Base-by-base conservation (phyloP, 2,113 vertebrate genomes). In the Hiodon tergisus region DNA sequence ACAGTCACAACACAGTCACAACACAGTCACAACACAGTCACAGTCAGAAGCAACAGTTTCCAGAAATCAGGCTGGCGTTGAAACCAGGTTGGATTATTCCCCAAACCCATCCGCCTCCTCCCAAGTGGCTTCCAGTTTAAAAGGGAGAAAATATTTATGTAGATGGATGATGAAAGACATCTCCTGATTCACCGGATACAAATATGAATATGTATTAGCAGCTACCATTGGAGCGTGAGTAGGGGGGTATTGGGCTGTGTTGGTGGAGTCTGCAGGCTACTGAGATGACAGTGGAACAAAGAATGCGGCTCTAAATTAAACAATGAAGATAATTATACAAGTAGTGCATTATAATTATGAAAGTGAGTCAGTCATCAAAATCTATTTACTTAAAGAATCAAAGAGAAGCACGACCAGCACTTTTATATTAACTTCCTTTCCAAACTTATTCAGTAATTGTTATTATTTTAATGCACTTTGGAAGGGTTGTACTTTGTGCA, bases 271-370 rank as follows among this genome's bases (percentile, higher is more conserved):
- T 81, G 82, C 81, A 63, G 78, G 78, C 76, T 69, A 74, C 80
- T 77, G 75, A 16, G 84, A 84, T 81, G 77, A 80, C 82, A 81
- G 80, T 81, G 71, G 75, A 75, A 76, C 59, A 83, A 77, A 85
- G 71, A 81, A 70, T 85, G 84, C 84, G 81, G 76, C 75, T 82
- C 77, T 75, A 84, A 89, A 91, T 88, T 82, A 85, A 86, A 81
- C 87, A 88, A 88, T 87, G 84, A 88, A 79, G 76, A 79, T 80
- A 85, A 88, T 87, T 87, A 89, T 76, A 82, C 79, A 86, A 78
- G 77, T 78, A 80, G 75, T 79, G 79, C 76, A 46, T 81, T 66
- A 77, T 81, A 85, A 86, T 89, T 88, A 85, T 77, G 79, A 79
- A 83, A n/a, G 66, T 78, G 78, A 79, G 80, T 74, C 81, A 80